Base-by-base conservation (phyloP, 2,113 vertebrate species). In the Vidua macroura region DNA sequence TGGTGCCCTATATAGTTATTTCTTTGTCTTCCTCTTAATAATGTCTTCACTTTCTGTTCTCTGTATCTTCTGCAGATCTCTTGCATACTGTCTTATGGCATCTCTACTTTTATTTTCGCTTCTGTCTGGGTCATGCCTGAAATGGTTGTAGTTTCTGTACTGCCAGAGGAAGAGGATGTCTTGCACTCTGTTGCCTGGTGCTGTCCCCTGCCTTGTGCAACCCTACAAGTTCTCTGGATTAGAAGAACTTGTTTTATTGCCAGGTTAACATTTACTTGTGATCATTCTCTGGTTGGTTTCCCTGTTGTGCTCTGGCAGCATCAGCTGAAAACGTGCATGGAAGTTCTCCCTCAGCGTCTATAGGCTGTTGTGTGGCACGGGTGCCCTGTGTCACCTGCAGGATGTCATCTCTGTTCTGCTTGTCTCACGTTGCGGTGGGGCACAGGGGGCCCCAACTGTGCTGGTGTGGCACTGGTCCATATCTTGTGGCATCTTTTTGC, bases 381-480 rank as follows among this genome's bases (percentile, higher is more conserved):
- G 19, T 41, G 64, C 59, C 2, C 2, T 4, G 13, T 10, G 11
- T 73, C 24, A 23, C 24, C 44, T 55, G 53, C 13, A 27, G 46
- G 64, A 15, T 22, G 20, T 60, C n/a, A 23, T 55, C 52, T 43
- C 23, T 59, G 7, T 10, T 31, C 3, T 55, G 2, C 15, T 63
- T 28, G 35, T 77, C 15, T 31, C 56, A 9, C 0, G 0, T 43
- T 30, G 24, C 22, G 52, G 41, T 41, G 41, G 41, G 41, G 41
- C 17, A 15, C n/a, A 28, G 7, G 46, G 31, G 43, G 23, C 11
- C n/a, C 27, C 44, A 51, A 5, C 11, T 0, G 0, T 53, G 16
- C 25, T 5, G 2, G 7, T 48, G 62, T 6, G 8, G 30, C 46
- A 48, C 62, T 48, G 21, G 8, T 49, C 39, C 0, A 0, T 53